phyloP scores from a whole-genome alignment of 92 coral and sea anemone genomes.

The Metridium senile region DNA sequence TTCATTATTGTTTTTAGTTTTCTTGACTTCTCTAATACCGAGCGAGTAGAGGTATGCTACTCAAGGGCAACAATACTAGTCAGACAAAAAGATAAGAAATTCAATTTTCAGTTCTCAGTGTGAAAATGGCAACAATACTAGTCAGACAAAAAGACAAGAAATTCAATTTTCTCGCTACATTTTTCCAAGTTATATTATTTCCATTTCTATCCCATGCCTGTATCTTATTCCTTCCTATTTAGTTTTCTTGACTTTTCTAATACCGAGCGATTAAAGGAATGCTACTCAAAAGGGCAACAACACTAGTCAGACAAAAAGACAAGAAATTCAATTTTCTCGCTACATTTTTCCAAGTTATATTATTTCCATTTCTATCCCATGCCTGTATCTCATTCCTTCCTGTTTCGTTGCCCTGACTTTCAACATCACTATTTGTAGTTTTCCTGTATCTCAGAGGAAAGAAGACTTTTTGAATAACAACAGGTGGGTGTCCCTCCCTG shows the following conservation, averaged over 20 bases:
- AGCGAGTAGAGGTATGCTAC: too few species aligned
- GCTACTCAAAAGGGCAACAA: background rate
- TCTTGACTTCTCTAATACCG: too few species aligned
- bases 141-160: background rate
- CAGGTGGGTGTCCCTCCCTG: constrained; percentile 37
- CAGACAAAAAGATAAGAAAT: background rate
- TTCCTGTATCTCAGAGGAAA: background rate
- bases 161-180: background rate
- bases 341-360: background rate
- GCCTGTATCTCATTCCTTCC: background rate
- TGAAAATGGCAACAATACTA: too few species aligned
- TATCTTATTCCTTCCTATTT: background rate
- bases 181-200: background rate
- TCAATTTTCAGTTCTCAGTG: too few species aligned
- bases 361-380: background rate
- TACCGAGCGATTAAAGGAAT: too few species aligned
- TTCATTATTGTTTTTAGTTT: too few species aligned
- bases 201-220: background rate
- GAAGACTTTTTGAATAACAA: background rate
- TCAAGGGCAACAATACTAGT: background rate
- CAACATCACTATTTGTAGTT: background rate
- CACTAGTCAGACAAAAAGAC: background rate
- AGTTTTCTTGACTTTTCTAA: too few species aligned
- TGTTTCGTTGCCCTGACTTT: background rate
- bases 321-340: background rate